phyloP scores from a whole-genome alignment of 2,888 invertebrate species.

The Hartigia nigra region DNA sequence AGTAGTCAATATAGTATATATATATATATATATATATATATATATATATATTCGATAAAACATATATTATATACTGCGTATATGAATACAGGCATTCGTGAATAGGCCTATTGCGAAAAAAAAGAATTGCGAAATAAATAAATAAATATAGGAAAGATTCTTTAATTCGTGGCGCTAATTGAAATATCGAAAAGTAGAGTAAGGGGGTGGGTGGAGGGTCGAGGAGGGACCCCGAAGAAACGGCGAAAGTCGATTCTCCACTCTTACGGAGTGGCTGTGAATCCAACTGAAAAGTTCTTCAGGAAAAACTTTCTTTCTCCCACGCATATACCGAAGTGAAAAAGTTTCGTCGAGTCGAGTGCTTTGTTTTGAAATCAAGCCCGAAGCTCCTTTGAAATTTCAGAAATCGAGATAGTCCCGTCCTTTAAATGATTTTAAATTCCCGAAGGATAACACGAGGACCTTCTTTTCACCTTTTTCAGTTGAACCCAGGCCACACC shows the following conservation, averaged over 20 bases:
- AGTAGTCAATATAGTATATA: neutral
- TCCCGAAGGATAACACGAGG: neutral
- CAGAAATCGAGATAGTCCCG: neutral
- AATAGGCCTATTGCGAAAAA: neutral
- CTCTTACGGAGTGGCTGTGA: neutral
- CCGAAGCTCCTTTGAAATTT: neutral
- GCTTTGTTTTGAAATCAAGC: constrained; percentile 22
- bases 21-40: neutral
- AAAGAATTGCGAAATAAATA: neutral
- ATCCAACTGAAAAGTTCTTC: neutral
- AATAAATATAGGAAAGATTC: neutral
- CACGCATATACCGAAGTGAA: neutral
- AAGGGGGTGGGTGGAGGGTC: too few species aligned
- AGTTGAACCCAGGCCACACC: too few species aligned
- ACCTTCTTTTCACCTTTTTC: neutral
- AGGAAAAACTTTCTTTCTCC: neutral
- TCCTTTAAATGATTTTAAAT: constrained; percentile 12
- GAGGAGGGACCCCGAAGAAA: neutral
- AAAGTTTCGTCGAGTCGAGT: neutral
- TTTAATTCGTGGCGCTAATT: neutral
- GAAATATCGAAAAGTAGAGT: neutral
- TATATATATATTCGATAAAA: too few species aligned
- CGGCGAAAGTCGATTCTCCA: neutral
- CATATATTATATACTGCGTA: neutral
- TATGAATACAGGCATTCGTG: neutral